These are phyloP conservation scores for Dreissena rostriformis DNA, from an alignment of 1,140 invertebrate genomes.

Conservation along the genomic window DNA sequence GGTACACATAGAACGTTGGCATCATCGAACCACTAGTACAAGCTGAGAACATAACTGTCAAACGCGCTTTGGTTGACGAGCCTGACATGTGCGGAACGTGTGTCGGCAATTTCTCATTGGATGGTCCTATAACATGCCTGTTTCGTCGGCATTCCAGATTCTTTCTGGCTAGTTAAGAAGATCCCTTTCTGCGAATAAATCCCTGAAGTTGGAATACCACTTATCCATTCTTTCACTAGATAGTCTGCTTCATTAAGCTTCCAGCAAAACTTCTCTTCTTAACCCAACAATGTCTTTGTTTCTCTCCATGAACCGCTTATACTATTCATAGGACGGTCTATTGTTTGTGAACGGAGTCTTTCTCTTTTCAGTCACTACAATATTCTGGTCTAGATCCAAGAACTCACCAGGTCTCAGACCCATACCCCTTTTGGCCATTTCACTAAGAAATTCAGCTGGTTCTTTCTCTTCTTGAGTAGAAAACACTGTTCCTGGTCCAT, in stretches of 20 bases:
- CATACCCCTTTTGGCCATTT: constrained; percentile 1
- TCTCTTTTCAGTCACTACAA: constrained; percentile 1
- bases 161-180: constrained; percentile 28
- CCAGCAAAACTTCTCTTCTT: too few relatives aligned
- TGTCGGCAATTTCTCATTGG: background rate
- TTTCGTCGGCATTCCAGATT: constrained; percentile 51
- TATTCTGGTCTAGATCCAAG: background rate
- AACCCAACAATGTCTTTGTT: too few relatives aligned
- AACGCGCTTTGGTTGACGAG: constrained; percentile 9
- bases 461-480: background rate
- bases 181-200: constrained; percentile 18
- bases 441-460: background rate
- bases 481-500: background rate
- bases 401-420: constrained; percentile 1
- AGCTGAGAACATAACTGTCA: constrained; percentile 26
- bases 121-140: constrained; percentile 32
- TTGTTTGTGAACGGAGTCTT: too few relatives aligned
- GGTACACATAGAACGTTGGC: constrained; percentile 43
- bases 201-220: background rate
- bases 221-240: background rate
- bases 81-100: constrained; percentile 23
- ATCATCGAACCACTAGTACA: constrained; percentile 30
- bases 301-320: too few relatives aligned
- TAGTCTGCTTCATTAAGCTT: too few relatives aligned
- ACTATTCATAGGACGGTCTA: too few relatives aligned